Evolutionary conservation across 2,888 invertebrate species (phyloP).

Genomic region (Thumatha senex): DNA sequence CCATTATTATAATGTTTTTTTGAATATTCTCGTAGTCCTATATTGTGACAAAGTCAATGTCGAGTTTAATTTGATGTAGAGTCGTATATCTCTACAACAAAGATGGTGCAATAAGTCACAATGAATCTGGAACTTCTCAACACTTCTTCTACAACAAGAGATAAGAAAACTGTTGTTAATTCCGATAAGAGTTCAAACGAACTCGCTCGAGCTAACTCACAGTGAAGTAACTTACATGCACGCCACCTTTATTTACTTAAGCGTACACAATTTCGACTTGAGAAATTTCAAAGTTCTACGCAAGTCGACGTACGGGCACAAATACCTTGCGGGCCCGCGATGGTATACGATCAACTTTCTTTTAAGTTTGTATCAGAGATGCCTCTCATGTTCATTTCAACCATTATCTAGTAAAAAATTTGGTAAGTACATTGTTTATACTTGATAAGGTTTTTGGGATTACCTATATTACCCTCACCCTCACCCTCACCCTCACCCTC

Average conservation of each 20-base stretch:
- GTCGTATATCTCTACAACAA: too few relatives aligned
- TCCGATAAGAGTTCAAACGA: constrained; percentile 24
- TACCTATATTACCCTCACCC: too few relatives aligned
- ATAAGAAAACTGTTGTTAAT: constrained; percentile 16
- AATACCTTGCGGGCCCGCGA: constrained; percentile 2
- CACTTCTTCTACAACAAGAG: constrained; percentile 1
- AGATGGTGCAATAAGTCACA: neutral
- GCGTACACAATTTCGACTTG: constrained; percentile 38
- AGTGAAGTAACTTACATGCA: constrained; percentile 20
- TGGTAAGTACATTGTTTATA: too few relatives aligned
- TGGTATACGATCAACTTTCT: neutral
- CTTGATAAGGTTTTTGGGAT: too few relatives aligned
- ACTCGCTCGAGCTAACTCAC: constrained; percentile 10
- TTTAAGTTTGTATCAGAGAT: neutral
- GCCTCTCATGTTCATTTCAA: neutral
- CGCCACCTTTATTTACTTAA: constrained; percentile 40
- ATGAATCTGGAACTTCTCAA: neutral
- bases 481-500: too few relatives aligned
- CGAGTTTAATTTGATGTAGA: too few relatives aligned
- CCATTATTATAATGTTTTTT: too few relatives aligned
- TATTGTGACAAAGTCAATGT: too few relatives aligned
- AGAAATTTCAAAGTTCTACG: constrained; percentile 32
- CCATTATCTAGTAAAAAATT: neutral
- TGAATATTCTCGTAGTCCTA: too few relatives aligned
- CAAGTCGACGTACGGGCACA: constrained; percentile 15